Base-by-base conservation (phyloP, 2,888 invertebrate species). In the Drosophila subsilvestris region DNA sequence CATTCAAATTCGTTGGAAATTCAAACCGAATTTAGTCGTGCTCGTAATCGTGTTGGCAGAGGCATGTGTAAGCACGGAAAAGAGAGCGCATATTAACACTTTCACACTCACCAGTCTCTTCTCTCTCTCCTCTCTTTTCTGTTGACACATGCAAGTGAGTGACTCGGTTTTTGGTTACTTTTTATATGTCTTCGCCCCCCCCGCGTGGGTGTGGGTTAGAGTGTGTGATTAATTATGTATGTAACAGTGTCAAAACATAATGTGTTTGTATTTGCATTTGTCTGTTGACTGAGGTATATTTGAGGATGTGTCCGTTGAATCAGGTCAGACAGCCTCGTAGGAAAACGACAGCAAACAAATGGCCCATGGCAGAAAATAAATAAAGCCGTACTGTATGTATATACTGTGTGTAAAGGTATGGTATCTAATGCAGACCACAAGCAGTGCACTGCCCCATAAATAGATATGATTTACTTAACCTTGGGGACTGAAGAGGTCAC, bases 351-450 rank as follows among this genome's bases (percentile, higher is more conserved):
- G 79, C 58, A 76, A 79, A 74, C 79, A 81, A 79, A 79, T 81
- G 82, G 70, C 49, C 76, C 79, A 67, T 65, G 53, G 49, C 74
- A 74, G 79, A 81, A 79, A 79, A 81, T 79, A 79, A 79, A 81
- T 81, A 79, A 73, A 27, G 22, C 73, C 63, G 27, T 27, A 27
- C 27, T 8, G 1, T 27, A 8, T 27, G 27, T 27, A 27, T 27
- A 27, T 22, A 22, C 27, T 27, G 27, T 27, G 27, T 7, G 7
- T 27, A 27, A 0, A 8, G 27, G 27, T 27, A 27, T 27, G 37
- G 14, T 14, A 37, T 37, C 6, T 37, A 5, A 37, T n/a, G 37
- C 3, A 37, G 37, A 37, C 14, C 37, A 5, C 4, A 5, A 2
- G 5, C 32, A 32, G 14, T 12, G 5, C 37, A 37, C 37, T 37